These are phyloP conservation scores for Melanophora roralis DNA, from an alignment of 2,888 invertebrate genomes.

Conservation along the genomic window DNA sequence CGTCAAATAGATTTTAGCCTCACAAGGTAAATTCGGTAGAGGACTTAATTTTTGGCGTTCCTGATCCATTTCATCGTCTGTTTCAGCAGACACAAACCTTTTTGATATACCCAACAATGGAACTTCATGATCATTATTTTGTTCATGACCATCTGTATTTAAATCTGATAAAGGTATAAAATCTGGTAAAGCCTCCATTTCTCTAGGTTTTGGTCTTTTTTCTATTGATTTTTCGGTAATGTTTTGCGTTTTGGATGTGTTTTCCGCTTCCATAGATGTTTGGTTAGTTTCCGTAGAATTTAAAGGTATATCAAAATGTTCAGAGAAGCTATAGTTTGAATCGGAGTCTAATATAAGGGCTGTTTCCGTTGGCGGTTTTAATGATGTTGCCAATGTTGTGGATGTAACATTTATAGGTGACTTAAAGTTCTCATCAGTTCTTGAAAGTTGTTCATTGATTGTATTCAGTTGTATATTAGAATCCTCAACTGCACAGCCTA, in stretches of 20 bases:
- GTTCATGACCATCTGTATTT: constrained; percentile 24
- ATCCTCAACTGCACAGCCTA: constrained; percentile 6
- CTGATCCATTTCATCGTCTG: constrained; percentile 43
- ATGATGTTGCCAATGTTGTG: background rate
- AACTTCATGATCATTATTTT: constrained; percentile 27
- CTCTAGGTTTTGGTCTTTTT: constrained; percentile 50
- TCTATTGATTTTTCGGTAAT: background rate
- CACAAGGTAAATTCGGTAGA: constrained; percentile 67
- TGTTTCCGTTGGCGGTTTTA: background rate
- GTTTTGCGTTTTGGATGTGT: background rate
- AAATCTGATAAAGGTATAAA: constrained; percentile 69
- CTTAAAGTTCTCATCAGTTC: constrained; percentile 50
- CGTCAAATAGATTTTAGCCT: constrained; percentile 79
- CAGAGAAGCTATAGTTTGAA: constrained; percentile 77
- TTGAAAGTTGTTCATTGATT: background rate
- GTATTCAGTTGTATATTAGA: constrained; percentile 28
- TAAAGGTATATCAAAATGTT: constrained; percentile 71
- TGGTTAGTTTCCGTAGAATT: constrained; percentile 56
- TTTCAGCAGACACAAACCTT: constrained; percentile 63
- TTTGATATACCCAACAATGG: constrained; percentile 68
- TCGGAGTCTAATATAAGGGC: constrained; percentile 71
- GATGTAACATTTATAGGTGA: constrained; percentile 46
- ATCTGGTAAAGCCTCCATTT: constrained; percentile 72
- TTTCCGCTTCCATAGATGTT: constrained; percentile 51
- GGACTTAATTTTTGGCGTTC: background rate